phyloP scores from a whole-genome alignment of 2,113 vertebrate genomes.

The Tragelaphus imberbis region DNA sequence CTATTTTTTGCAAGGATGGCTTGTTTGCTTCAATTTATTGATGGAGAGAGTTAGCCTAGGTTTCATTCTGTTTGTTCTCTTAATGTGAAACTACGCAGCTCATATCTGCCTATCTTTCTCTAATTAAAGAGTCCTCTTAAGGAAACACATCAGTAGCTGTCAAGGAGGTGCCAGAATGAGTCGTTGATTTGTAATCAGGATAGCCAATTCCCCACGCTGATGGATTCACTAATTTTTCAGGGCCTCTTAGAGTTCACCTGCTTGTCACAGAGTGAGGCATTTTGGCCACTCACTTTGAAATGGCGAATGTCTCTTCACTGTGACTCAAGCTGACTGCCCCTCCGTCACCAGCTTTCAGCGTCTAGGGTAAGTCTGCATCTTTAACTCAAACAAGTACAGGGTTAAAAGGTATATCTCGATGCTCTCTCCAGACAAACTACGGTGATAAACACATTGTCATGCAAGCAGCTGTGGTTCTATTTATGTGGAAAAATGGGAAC shows the following conservation, averaged over 20 bases:
- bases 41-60: not conserved
- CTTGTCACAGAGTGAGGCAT: not conserved
- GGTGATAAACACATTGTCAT: not conserved
- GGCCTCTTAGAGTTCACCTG: not conserved
- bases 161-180: not conserved
- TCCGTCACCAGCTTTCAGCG: not conserved
- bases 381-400: not conserved
- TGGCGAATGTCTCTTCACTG: not conserved
- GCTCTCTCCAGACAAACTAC: not conserved
- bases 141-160: not conserved
- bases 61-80: not conserved
- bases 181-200: constrained; percentile 36
- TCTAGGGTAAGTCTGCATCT: not conserved
- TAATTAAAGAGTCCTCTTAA: not conserved
- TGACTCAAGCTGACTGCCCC: not conserved
- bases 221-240: constrained; percentile 17
- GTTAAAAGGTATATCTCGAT: not conserved
- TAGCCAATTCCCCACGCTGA: constrained; percentile 21
- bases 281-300: not conserved
- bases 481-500: not conserved
- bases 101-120: not conserved
- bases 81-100: not conserved
- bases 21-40: not conserved
- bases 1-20: not conserved
- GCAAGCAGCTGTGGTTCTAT: not conserved